Conservation (phyloP, 2,888 invertebrate genomes). For the Dynastes tityus region DNA sequence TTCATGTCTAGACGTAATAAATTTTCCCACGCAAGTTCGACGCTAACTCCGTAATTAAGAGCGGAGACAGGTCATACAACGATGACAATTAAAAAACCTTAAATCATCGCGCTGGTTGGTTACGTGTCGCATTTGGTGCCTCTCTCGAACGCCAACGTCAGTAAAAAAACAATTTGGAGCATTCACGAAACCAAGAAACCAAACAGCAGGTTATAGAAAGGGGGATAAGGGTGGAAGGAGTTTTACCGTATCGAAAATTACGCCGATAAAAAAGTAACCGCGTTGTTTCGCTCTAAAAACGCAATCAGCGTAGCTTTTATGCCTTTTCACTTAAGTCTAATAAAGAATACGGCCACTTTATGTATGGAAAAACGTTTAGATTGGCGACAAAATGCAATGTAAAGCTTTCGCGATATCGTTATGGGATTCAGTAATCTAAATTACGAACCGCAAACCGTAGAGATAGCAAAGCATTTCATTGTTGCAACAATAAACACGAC, state of each 20-base stretch:
- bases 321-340: neutral
- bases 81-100: slow-evolving; percentile 32
- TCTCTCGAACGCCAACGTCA: neutral
- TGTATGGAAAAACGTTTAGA: neutral
- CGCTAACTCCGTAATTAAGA: slow-evolving; percentile 26
- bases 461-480: neutral
- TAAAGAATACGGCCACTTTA: neutral
- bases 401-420: neutral
- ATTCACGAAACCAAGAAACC: no score
- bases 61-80: slow-evolving; percentile 29
- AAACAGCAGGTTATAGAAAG: no score
- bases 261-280: slow-evolving; percentile 19
- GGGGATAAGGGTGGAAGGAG: neutral
- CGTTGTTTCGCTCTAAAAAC: neutral
- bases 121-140: neutral
- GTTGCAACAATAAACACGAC: slow-evolving; percentile 3
- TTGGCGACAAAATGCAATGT: neutral
- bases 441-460: neutral
- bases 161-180: neutral
- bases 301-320: neutral
- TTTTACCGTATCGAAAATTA: neutral
- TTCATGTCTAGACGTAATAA: slow-evolving; percentile 34
- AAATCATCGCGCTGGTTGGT: neutral
- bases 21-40: slow-evolving; percentile 10
- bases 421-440: neutral